These are phyloP conservation scores for Cerceris rybyensis DNA, from an alignment of 2,888 invertebrate genomes.

Conservation along the genomic window DNA sequence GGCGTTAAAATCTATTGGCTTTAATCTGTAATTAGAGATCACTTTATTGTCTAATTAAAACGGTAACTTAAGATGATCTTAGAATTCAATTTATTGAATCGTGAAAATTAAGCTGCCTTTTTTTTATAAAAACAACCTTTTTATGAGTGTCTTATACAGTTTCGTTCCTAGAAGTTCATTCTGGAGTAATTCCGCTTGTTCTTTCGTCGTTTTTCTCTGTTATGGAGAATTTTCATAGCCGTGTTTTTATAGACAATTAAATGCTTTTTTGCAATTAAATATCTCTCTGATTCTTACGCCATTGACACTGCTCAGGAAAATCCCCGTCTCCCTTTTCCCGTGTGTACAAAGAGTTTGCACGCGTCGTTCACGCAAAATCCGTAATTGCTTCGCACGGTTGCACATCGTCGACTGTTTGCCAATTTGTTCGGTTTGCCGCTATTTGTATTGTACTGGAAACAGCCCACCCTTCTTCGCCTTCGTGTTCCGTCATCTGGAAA, in stretches of 20 bases:
- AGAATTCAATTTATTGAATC: too few species aligned
- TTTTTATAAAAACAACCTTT: not conserved
- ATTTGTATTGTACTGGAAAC: constrained; percentile 63
- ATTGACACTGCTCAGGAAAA: constrained; percentile 45
- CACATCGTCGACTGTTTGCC: constrained; percentile 77
- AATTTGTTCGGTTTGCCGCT: constrained; percentile 74
- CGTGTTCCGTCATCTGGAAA: constrained; percentile 29
- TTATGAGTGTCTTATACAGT: too few species aligned
- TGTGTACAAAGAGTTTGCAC: constrained; percentile 74
- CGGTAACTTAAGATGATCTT: too few species aligned
- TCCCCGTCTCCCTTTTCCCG: constrained; percentile 44
- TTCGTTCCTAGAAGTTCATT: too few species aligned
- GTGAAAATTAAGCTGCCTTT: too few species aligned
- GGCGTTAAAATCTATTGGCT: too few species aligned
- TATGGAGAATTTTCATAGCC: not conserved
- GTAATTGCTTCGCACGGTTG: constrained; percentile 81
- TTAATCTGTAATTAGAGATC: too few species aligned
- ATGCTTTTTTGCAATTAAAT: constrained; percentile 8
- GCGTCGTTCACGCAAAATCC: constrained; percentile 75
- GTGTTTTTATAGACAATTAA: not conserved
- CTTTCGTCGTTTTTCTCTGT: not conserved
- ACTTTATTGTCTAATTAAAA: too few species aligned
- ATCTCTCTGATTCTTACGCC: constrained; percentile 41
- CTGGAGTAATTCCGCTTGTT: not conserved
- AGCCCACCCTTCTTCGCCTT: constrained; percentile 23